Percentiles rank a stretch among this genome's conserved stretches.
Evolutionary conservation across 2,797 vertebrate species (phyloP).

Genomic region (Aphelocoma californica): DNA sequence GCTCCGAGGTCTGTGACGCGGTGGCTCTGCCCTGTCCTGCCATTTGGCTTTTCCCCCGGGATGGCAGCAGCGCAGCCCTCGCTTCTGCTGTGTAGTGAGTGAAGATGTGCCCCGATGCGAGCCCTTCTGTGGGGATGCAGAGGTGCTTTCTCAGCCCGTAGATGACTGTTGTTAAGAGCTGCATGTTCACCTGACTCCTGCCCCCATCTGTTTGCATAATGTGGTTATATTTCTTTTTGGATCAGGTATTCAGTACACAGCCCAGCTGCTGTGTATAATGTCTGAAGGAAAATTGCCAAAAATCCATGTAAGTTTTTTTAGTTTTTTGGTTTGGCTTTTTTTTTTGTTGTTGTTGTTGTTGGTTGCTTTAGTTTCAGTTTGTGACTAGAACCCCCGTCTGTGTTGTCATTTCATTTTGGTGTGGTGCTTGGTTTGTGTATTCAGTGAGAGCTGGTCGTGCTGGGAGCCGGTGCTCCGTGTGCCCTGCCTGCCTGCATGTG

Average conservation of each 20-base stretch:
- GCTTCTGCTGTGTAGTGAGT: neutral
- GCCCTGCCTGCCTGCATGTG: neutral
- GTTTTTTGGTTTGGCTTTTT: neutral
- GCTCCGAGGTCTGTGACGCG: neutral
- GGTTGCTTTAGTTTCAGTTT: neutral
- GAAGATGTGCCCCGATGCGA: neutral
- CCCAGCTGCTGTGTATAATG: conserved; percentile 62
- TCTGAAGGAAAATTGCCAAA: conserved; percentile 64
- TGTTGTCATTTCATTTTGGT: neutral
- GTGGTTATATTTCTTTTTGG: conserved; percentile 59
- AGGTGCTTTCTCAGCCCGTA: conserved; percentile 3
- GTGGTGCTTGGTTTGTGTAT: neutral
- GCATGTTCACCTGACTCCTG: conserved; percentile 44
- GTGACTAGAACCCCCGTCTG: neutral
- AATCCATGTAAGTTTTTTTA: conserved; percentile 57
- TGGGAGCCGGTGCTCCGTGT: neutral
- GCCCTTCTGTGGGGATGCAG: neutral
- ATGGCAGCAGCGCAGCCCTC: neutral
- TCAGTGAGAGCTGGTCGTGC: neutral
- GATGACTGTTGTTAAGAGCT: neutral
- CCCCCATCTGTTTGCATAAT: conserved; percentile 33
- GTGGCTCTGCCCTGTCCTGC: neutral
- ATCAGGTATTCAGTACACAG: conserved; percentile 62
- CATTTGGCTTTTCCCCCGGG: neutral
- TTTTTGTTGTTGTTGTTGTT: no score